Evolutionary conservation across 2,888 invertebrate genomes (phyloP), one percentile per base, ranked within the genome.

Genomic region (Ectemnius continuus): DNA sequence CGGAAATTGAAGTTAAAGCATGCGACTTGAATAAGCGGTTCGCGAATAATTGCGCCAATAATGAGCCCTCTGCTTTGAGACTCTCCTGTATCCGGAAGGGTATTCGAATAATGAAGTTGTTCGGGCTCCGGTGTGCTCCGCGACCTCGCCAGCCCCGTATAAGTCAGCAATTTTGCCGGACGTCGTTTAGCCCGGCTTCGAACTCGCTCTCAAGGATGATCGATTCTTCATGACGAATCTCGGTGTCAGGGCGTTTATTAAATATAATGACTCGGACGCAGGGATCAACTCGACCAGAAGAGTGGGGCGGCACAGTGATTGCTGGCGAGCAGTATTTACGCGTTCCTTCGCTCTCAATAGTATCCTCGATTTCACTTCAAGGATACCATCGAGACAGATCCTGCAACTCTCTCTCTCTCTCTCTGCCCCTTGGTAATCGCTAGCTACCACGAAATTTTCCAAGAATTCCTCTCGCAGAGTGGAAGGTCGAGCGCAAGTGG

Each of bases 231-330:
- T 14, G 52, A 52, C 16, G 52, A 16, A 82, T 79, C 75, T 74
- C 83, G 83, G 84, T 85, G 83, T 85, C 82, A 83, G 60, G 45
- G 82, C 85, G 86, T 88, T 88, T 88, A 88, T 88, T 88, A 88
- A 88, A 88, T 88, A 87, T 88, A 88, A 88, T 87, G 88, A 88
- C 87, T 87, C 82, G 87, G 83, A 79, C 77, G 80, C 79, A 79
- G 52, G 28, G 70, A 61, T 67, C 77, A 61, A 66, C 64, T 45
- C 61, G 63, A 16, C 56, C 47, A 65, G 47, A 57, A 58, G 45
- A 56, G 57, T 26, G 56, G 57, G 52, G 66, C 57, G 64, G 47
- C 67, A 59, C n/a, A 11, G 47, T 61, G 28, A 70, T 70, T 61
- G 63, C 47, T 26, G 46, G 36, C 36, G 36, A 36, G 46, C 70